Evolutionary conservation across 2,797 vertebrate genomes (phyloP), one percentile per base, ranked within the genome.

Genomic region (Rhinoraja longicauda): DNA sequence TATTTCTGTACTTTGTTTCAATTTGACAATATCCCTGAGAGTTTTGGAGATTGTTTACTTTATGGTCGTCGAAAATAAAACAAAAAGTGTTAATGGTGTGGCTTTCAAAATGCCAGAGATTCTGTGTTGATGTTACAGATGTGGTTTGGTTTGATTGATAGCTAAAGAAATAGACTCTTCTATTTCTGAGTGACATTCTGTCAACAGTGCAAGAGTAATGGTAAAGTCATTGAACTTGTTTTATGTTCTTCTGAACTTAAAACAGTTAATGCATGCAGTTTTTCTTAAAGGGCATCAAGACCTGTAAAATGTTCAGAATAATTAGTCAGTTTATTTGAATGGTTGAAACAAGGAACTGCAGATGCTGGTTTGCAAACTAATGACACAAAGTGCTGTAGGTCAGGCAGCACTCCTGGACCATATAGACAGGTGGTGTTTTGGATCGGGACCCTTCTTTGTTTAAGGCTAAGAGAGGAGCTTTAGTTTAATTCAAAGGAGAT

Each of bases 31-130:
- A 67, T 70, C 90, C 67, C 62, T 36, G n/a, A 10, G 64, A 90
- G 26, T 75, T 75, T 53, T 73, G 32, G 90, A 73, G 67, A 36
- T 29, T 91, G 17, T 2, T 91, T 91, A 72, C 90, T 21, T n/a
- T 73, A 24, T 53, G 24, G 17, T 45, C 92, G 70, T 53, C 36
- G 26, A 70, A 73, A 91, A 91, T 45, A 73, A 92, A 90, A 39
- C 4, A 45, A 45, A 72, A 73, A n/a, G 64, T 92, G 26, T 45
- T 75, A 73, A 75, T 91, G 39, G 24, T n/a, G 45, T 29, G 39
- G 32, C 90, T 91, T 13, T 70, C 90, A 91, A 88, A 73, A 91
- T 91, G 70, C 39, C 70, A 92, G 39, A 45, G 36, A 92, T 92
- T 73, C 67, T 57, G 90, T 92, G 73, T 53, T 92, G 90, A 75